A percentile compares a stretch with the other conserved stretches of the same genome.
These are phyloP conservation scores for Ophioninae sp. DNA, from an alignment of 2,888 invertebrate species.

Conservation along the genomic window DNA sequence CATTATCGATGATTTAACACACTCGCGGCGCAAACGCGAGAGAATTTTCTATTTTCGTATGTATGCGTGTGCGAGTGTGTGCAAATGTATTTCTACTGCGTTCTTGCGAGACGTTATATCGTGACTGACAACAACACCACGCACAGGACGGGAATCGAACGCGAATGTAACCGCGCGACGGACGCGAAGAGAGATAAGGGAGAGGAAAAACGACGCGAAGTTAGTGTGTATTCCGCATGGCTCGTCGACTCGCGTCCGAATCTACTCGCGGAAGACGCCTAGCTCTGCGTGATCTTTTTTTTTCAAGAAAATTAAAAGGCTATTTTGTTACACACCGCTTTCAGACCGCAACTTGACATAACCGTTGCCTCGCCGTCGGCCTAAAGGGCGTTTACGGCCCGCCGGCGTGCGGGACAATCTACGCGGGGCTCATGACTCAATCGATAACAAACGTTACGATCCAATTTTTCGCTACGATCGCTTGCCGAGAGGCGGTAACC, in stretches of 20 bases:
- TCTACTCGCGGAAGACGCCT: neutral
- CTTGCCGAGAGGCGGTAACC: neutral
- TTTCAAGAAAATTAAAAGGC: neutral
- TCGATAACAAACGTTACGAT: neutral
- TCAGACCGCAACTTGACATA: neutral
- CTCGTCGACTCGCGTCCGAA: neutral
- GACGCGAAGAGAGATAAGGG: neutral
- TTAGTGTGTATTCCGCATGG: neutral
- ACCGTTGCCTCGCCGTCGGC: neutral
- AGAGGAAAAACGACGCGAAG: neutral
- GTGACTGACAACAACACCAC: conserved; percentile 22
- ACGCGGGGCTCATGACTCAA: neutral
- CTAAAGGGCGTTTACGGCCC: neutral
- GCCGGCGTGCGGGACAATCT: neutral
- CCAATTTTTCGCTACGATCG: neutral
- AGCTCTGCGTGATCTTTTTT: neutral
- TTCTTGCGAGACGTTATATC: conserved; percentile 35
- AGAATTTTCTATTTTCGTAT: conserved; percentile 32
- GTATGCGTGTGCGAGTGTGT: conserved; percentile 4
- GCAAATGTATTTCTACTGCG: conserved; percentile 10
- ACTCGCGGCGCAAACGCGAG: conserved; percentile 73
- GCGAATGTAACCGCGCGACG: conserved; percentile 20
- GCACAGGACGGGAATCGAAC: conserved; percentile 18
- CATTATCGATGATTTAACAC: conserved; percentile 73
- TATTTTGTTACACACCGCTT: neutral